Evolutionary conservation across 2,113 vertebrate genomes (phyloP), one percentile per base, ranked within the genome.

Genomic region (Panurus biarmicus): DNA sequence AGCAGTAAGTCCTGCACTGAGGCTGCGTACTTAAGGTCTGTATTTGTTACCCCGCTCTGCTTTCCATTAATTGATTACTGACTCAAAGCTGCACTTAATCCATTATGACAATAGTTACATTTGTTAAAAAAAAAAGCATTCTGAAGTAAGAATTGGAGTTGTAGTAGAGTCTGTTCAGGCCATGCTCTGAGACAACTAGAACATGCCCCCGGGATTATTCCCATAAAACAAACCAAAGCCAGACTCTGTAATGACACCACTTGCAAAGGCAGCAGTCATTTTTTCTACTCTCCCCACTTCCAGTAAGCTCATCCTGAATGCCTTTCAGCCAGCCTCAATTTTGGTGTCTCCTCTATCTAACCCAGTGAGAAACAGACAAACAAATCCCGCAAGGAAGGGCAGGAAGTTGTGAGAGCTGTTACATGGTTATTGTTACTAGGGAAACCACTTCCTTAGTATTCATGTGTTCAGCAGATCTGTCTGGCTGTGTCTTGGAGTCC

Each of bases 401-500:
- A 96, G 92, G 93, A 97, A 96, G 84, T 97, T 96, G 94, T 96
- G 92, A 6, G 75, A 95, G 77, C 89, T 58, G 89, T 81, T 94
- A 92, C 71, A 2, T 88, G 89, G 95, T 96, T 97, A 95, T 97
- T 97, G 98, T 98, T 98, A 97, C 97, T 98, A 98, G 87, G 97
- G 97, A 98, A 98, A 98, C 98, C 94, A 71, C 85, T 96, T 97
- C 97, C 97, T 98, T 96, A 96, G 96, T 95, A 97, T 97, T 96
- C 97, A 96, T 97, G 88, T 95, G 95, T 96, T 97, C 96, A 82
- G 96, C 95, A 93, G 95, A 94, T 95, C 84, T 31, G 88, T 60
- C 72, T 93, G 36, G 19, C 91, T 90, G 74, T 15, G 14, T 85
- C 92, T 96, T 80, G 36, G 83, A 94, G 90, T 84, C 85, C 60